Base-by-base conservation (phyloP, 2,797 vertebrate species). In the Botia almorhae region DNA sequence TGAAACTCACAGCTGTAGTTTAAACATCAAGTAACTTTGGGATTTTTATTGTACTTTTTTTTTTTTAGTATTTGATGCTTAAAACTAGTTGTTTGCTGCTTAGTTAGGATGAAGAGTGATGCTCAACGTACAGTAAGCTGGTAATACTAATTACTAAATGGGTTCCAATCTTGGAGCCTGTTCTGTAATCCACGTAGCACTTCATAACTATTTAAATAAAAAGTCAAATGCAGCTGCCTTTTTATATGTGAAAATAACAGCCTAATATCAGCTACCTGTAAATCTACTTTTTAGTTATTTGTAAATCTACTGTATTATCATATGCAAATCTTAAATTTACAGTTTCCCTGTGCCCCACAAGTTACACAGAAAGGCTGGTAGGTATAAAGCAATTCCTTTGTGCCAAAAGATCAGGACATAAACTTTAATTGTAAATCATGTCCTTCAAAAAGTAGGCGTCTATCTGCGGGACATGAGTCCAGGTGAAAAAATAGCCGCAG, bases 361-460 rank as follows among this genome's bases (percentile, higher is more conserved):
- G 39, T 96, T 97, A 97, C 95, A 96, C 91, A 97, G 96, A 96
- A 98, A 97, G 96, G 96, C 95, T 93, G 96, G 92, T 93, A 96
- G 96, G 96, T 97, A 14, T 51, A 94, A 94, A 94, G 90, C 64
- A 21, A 1, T 26, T 80, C 4, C 51, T 82, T 60, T 2, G 56
- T 17, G 50, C 46, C 7, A 55, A 26, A 19, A 68, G 23, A 26
- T 14, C 46, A 64, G 1, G 16, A 46, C 48, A 50, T 17, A 7
- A 46, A 77, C 36, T 14, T 51, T 51, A 16, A 51, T 51, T 51
- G 3, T 51, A 51, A 51, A 16, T 43, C 29, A 26, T 16, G 14
- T 50, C 55, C 39, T 73, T 4, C 8, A 21, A 4, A 10, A 23
- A 63, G 50, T 70, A 16, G 14, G 56, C 6, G 17, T 56, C 56